Evolutionary conservation across 2,888 invertebrate species (phyloP).

Genomic region (Selenia dentaria): DNA sequence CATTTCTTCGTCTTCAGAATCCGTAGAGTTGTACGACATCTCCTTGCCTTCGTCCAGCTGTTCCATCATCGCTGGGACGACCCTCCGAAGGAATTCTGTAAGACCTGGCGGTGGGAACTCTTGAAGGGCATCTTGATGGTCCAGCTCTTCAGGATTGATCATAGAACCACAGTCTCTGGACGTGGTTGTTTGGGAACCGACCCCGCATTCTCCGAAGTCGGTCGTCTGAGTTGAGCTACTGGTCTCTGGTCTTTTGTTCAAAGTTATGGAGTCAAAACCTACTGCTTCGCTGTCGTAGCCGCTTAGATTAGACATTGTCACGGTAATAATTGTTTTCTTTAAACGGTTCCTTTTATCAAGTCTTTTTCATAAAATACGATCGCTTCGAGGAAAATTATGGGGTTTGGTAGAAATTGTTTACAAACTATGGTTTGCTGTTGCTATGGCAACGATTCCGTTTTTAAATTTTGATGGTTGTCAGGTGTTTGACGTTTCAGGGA

Average conservation of each 20-base stretch:
- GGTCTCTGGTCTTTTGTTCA: slow-evolving; percentile 28
- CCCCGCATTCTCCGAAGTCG: slow-evolving; percentile 51
- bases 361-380: too few species aligned
- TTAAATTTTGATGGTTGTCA: background rate
- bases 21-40: slow-evolving; percentile 59
- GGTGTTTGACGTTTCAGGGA: background rate
- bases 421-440: slow-evolving; percentile 23
- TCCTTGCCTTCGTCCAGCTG: slow-evolving; percentile 60
- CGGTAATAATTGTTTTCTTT: background rate
- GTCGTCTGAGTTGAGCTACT: slow-evolving; percentile 60
- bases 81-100: slow-evolving; percentile 65
- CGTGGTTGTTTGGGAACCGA: slow-evolving; percentile 54
- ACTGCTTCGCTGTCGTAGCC: slow-evolving; percentile 69
- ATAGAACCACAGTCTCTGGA: slow-evolving; percentile 52
- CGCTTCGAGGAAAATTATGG: too few species aligned
- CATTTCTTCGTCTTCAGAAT: slow-evolving; percentile 68
- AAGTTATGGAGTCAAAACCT: slow-evolving; percentile 61
- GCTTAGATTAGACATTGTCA: slow-evolving; percentile 62
- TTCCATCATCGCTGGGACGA: slow-evolving; percentile 66
- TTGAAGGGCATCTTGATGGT: slow-evolving; percentile 44
- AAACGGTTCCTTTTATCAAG: too few species aligned
- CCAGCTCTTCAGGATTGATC: slow-evolving; percentile 52
- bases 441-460: slow-evolving; percentile 12
- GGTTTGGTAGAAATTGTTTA: slow-evolving; percentile 7
- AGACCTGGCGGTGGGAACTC: slow-evolving; percentile 64